Base-by-base conservation (phyloP, 2,113 vertebrate species). In the Hystrix brachyura region DNA sequence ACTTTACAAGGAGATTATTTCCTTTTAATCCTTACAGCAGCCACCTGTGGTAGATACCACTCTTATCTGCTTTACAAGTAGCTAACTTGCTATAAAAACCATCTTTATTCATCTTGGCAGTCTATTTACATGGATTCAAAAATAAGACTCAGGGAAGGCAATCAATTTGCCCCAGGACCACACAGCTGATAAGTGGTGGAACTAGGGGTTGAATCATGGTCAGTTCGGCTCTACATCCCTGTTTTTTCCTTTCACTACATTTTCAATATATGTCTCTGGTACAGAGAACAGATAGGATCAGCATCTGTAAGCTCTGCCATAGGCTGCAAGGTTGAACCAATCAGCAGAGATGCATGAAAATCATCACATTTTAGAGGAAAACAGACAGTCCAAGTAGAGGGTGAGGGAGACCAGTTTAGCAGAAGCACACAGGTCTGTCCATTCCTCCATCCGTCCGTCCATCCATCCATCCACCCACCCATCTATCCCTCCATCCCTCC, bases 1-100 rank as follows among this genome's bases (percentile, higher is more conserved):
- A 23, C 53, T 86, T 91, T 65, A 94, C 76, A 96, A 86, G 94
- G 80, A 60, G 69, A 23, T 13, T 55, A 87, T 46, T 92, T 65
- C 81, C 34, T 57, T 93, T 72, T 95, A 91, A 76, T 95, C 69
- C 55, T 67, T 25, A 7, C 29, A 72, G 74, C 55, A 67, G 46
- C 76, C 21, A 4, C 88, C 81, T n/a, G 53, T 72, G 53, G 76
- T 65, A 78, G 79, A 84, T 27, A 51, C 65, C 76, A 51, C 29
- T 34, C 64, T 60, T 57, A 65, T 10, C 38, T 29, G n/a, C 38
- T 90, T 83, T 81, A 93, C 74, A 85, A 83, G 43, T 43, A 93
- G 57, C n/a, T 46, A 55, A 25, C 79, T 89, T 55, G 62, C 0
- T 29, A 11, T 67, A 21, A 1, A 23, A 82, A 23, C 46, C 18